A percentile compares a stretch with the other conserved stretches of the same genome.
Evolutionary conservation across 2,113 vertebrate species (phyloP).

Genomic region (Pedionomus torquatus): DNA sequence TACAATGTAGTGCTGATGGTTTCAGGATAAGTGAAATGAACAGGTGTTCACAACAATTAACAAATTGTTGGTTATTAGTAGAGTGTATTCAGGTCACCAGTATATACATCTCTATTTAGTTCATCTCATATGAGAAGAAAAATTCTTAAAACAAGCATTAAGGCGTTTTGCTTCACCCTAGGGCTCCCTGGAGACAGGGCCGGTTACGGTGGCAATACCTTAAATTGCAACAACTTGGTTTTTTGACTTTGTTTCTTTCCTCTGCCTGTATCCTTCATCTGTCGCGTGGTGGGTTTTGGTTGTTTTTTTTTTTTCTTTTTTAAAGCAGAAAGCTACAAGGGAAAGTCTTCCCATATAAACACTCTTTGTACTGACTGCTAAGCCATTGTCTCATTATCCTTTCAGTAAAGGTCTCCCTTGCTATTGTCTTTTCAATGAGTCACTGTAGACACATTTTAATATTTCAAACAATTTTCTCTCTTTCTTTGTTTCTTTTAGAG

Average conservation of each 20-base stretch:
- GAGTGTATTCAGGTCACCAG: neutral
- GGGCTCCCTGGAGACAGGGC: neutral
- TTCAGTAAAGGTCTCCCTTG: neutral
- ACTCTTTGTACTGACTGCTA: neutral
- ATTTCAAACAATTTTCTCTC: neutral
- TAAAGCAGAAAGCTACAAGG: neutral
- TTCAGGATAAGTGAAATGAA: neutral
- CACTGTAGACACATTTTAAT: neutral
- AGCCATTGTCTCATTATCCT: neutral
- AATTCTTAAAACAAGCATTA: neutral
- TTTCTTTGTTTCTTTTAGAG: neutral
- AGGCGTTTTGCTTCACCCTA: neutral
- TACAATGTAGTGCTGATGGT: neutral
- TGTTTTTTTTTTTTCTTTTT: neutral
- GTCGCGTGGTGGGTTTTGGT: neutral
- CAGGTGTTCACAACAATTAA: neutral
- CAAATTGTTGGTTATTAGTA: neutral
- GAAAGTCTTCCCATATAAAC: neutral
- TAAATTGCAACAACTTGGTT: neutral
- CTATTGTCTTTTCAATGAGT: neutral
- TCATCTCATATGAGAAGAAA: neutral
- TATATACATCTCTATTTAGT: neutral
- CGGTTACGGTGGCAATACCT: neutral
- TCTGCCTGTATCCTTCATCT: neutral
- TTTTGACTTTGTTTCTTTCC: neutral